Conservation (phyloP, 1,140 invertebrate species). For the Pygmarrhopalites habei region DNA sequence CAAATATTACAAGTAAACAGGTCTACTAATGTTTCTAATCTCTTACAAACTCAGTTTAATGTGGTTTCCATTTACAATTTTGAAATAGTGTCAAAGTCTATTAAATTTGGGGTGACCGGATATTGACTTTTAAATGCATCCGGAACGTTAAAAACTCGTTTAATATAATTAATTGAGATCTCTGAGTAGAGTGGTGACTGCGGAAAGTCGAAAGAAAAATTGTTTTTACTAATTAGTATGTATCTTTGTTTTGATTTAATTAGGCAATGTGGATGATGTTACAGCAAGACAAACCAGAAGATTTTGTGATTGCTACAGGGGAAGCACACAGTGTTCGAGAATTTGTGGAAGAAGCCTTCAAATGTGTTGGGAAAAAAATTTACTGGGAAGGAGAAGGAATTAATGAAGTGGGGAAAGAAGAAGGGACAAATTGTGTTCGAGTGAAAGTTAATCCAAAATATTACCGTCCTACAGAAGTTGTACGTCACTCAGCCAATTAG, state of each 20-base stretch:
- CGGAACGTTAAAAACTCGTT: too few species aligned
- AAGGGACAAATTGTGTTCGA: constrained; percentile 66
- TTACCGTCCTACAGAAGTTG: constrained; percentile 96
- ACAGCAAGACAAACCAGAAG: constrained; percentile 85
- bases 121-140: too few species aligned
- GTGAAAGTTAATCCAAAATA: constrained; percentile 89
- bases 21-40: too few species aligned
- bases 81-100: too few species aligned
- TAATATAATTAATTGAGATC: too few species aligned
- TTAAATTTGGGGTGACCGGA: too few species aligned
- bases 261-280: constrained; percentile 99
- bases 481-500: constrained; percentile 51
- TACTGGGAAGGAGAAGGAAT: constrained; percentile 80
- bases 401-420: constrained; percentile 71
- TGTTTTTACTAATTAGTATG: too few species aligned
- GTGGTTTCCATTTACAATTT: too few species aligned
- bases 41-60: too few species aligned
- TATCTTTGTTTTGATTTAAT: constrained; percentile 32
- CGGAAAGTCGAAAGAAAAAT: too few species aligned
- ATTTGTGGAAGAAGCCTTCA: constrained; percentile 89
- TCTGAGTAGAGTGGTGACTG: too few species aligned
- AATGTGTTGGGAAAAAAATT: constrained; percentile 61
- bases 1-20: too few species aligned
- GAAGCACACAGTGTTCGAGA: constrained; percentile 90
- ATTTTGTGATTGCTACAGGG: constrained; percentile 96